Evolutionary conservation across 2,888 invertebrate species (phyloP).

Genomic region (Megamerina dolium): DNA sequence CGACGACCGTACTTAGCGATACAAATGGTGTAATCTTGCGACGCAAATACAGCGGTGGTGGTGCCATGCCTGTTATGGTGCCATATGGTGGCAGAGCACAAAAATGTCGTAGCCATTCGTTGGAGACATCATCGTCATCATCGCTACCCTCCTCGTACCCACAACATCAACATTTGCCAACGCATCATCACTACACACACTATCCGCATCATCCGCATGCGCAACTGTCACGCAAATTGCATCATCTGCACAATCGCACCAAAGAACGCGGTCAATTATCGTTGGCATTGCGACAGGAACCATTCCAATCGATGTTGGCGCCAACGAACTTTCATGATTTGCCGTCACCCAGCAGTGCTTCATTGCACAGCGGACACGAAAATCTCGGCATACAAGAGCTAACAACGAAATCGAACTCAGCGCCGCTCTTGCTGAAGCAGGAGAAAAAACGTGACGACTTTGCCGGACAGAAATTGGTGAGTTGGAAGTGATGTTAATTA

Average conservation of each 20-base stretch:
- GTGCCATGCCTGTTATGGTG: conserved; percentile 29
- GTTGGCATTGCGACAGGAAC: conserved; percentile 45
- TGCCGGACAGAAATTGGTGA: conserved; percentile 46
- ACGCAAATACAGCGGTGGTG: conserved; percentile 37
- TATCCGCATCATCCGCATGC: conserved; percentile 17
- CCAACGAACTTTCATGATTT: conserved; percentile 45
- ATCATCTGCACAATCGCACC: conserved; percentile 28
- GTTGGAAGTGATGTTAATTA: conserved; percentile 24
- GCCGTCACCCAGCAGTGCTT: conserved; percentile 49
- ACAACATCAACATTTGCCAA: conserved; percentile 21
- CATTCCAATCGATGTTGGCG: conserved; percentile 44
- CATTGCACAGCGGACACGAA: conserved; percentile 46
- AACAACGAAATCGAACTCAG: conserved; percentile 48
- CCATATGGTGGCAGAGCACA: conserved; percentile 28
- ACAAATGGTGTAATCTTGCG: conserved; percentile 37
- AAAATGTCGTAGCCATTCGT: conserved; percentile 43
- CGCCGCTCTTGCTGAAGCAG: conserved; percentile 47
- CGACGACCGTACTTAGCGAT: background rate
- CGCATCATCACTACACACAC: conserved; percentile 19
- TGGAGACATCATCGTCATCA: conserved; percentile 37
- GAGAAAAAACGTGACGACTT: conserved; percentile 44
- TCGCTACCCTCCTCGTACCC: conserved; percentile 24
- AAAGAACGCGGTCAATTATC: conserved; percentile 42
- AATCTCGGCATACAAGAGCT: conserved; percentile 46
- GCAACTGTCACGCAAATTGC: conserved; percentile 28